These are phyloP conservation scores for Trichopria drosophilae DNA, from an alignment of 2,888 invertebrate species.

Conservation along the genomic window DNA sequence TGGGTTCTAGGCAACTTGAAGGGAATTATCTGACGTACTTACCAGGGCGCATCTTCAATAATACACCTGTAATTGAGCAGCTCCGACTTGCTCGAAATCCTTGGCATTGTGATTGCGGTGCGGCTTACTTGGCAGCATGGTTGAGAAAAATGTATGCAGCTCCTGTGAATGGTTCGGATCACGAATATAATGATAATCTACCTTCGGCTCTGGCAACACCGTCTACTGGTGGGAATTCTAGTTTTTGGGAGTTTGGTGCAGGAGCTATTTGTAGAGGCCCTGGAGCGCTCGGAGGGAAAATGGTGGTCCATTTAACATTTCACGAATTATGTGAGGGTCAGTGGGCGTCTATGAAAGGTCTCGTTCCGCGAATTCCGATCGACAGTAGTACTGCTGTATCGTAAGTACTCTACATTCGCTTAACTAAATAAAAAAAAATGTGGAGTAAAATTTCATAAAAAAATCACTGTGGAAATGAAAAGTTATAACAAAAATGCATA, in stretches of 20 bases:
- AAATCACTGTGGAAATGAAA: too few relatives aligned
- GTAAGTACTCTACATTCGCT: too few relatives aligned
- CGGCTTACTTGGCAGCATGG: slow-evolving; percentile 72
- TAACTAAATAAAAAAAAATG: too few relatives aligned
- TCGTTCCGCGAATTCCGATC: slow-evolving; percentile 69
- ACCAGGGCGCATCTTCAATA: slow-evolving; percentile 69
- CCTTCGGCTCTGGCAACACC: slow-evolving; percentile 4
- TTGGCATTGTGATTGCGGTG: slow-evolving; percentile 80
- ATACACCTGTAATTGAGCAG: slow-evolving; percentile 66
- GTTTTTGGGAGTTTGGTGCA: slow-evolving; percentile 50
- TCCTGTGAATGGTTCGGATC: slow-evolving; percentile 8
- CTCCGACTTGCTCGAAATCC: slow-evolving; percentile 76
- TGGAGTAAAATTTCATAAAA: too few relatives aligned
- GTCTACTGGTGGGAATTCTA: slow-evolving; percentile 25
- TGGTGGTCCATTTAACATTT: slow-evolving; percentile 70
- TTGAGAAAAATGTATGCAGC: slow-evolving; percentile 46
- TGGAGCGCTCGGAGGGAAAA: slow-evolving; percentile 70
- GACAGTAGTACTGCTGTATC: too few relatives aligned
- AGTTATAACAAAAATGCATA: too few relatives aligned
- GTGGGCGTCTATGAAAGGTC: slow-evolving; percentile 77
- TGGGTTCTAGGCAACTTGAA: slow-evolving; percentile 69
- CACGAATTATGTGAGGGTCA: slow-evolving; percentile 75
- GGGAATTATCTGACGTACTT: slow-evolving; percentile 73
- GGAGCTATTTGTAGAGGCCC: slow-evolving; percentile 68
- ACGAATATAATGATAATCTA: slow-evolving; percentile 9